Conservation (phyloP, 2,888 invertebrate genomes). For the Cremastobaeus sp. region DNA sequence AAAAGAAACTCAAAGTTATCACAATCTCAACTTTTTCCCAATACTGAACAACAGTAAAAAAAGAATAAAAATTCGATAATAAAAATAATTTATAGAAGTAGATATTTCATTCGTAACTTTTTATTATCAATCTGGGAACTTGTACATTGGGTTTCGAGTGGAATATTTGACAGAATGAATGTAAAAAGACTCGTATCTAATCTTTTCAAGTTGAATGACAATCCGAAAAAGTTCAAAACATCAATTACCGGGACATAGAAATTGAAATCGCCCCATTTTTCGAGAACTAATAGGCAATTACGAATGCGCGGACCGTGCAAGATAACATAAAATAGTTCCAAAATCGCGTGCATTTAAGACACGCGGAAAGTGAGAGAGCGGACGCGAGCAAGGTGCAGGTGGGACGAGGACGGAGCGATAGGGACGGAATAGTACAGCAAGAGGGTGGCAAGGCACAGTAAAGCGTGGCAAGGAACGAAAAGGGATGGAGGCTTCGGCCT, state of each 20-base stretch:
- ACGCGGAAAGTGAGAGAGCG: constrained; percentile 7
- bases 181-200: too few relatives aligned
- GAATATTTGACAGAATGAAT: too few relatives aligned
- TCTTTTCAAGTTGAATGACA: too few relatives aligned
- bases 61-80: too few relatives aligned
- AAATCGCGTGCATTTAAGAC: constrained; percentile 48
- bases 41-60: too few relatives aligned
- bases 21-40: too few relatives aligned
- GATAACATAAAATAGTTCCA: constrained; percentile 45
- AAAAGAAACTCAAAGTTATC: too few relatives aligned
- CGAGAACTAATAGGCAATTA: constrained; percentile 34
- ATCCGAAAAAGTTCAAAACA: too few relatives aligned
- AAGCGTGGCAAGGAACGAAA: constrained; percentile 47
- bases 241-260: not conserved
- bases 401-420: constrained; percentile 16
- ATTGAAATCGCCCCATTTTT: constrained; percentile 20
- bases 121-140: too few relatives aligned
- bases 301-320: constrained; percentile 23
- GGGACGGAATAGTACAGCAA: constrained; percentile 47
- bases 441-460: constrained; percentile 50
- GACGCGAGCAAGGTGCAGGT: not conserved
- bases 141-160: too few relatives aligned
- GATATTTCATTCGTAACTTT: too few relatives aligned
- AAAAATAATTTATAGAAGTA: too few relatives aligned
- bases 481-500: constrained; percentile 78